A percentile compares a stretch with the other conserved stretches of the same genome.
Evolutionary conservation across 2,113 vertebrate genomes (phyloP).

Genomic region (Rhinichthys klamathensis): DNA sequence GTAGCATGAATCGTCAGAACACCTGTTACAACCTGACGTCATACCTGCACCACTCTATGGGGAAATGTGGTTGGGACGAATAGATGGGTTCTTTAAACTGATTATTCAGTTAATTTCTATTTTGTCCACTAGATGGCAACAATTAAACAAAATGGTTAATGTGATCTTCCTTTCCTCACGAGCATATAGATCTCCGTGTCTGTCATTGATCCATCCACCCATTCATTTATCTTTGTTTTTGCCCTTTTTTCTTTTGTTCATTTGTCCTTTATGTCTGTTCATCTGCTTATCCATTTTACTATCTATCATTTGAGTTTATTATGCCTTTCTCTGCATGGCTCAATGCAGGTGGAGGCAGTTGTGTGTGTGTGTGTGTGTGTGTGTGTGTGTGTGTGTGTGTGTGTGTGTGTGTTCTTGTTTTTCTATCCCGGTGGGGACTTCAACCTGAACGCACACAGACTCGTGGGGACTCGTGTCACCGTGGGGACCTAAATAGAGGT

Average conservation of each 20-base stretch:
- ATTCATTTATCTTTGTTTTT: conserved; percentile 26
- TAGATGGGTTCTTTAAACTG: neutral
- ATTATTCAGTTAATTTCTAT: neutral
- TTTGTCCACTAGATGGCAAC: conserved; percentile 54
- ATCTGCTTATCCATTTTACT: conserved; percentile 19
- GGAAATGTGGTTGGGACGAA: neutral
- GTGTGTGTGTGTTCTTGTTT: too few species aligned
- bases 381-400: neutral
- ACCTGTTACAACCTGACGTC: too few species aligned
- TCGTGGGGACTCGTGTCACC: too few species aligned
- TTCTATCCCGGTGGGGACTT: too few species aligned
- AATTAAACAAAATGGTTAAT: conserved; percentile 39
- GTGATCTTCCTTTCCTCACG: neutral
- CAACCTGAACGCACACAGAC: too few species aligned
- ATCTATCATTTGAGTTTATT: conserved; percentile 31
- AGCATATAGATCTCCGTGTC: neutral
- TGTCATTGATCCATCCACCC: conserved; percentile 13
- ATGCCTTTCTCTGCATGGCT: conserved; percentile 5
- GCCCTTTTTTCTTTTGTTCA: conserved; percentile 26
- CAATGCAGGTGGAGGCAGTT: neutral
- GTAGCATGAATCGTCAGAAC: too few species aligned
- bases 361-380: neutral
- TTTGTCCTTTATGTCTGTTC: conserved; percentile 32
- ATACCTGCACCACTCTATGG: too few species aligned
- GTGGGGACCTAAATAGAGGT: too few species aligned